phyloP scores from a whole-genome alignment of 2,888 invertebrate species.

The Eupithecia centaureata region DNA sequence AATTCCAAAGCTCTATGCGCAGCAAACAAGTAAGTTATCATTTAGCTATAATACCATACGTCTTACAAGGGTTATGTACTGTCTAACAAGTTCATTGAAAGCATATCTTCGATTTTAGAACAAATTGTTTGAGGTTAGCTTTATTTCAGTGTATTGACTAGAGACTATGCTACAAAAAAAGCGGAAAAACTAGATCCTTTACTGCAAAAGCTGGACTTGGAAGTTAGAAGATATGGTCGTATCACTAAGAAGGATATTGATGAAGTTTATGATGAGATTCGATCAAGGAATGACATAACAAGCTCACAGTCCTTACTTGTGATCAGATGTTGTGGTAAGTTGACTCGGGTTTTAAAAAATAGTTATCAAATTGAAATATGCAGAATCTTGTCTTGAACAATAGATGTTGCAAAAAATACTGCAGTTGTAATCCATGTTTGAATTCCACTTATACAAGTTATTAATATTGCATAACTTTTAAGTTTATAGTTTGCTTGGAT shows the following conservation, averaged over 20 bases:
- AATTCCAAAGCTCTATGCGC: slow-evolving; percentile 71
- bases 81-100: neutral
- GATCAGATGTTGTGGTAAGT: slow-evolving; percentile 91
- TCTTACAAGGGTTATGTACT: neutral
- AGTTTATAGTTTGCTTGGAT: no score
- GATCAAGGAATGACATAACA: slow-evolving; percentile 87
- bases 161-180: slow-evolving; percentile 83
- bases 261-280: slow-evolving; percentile 90
- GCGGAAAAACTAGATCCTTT: slow-evolving; percentile 86
- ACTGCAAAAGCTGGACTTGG: slow-evolving; percentile 86
- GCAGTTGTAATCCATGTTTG: no score
- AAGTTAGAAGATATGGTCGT: slow-evolving; percentile 89
- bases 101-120: neutral
- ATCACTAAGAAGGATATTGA: slow-evolving; percentile 90
- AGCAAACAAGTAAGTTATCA: slow-evolving; percentile 67
- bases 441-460: no score
- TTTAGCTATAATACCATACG: neutral
- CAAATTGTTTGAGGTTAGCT: slow-evolving; percentile 18
- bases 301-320: slow-evolving; percentile 91
- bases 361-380: neutral
- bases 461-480: no score
- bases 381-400: neutral
- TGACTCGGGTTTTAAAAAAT: neutral
- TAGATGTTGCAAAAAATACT: no score
- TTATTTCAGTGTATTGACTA: slow-evolving; percentile 81